Evolutionary conservation across 2,888 invertebrate genomes (phyloP), one percentile per base, ranked within the genome.

Genomic region (Sinohyriopsis cumingii): DNA sequence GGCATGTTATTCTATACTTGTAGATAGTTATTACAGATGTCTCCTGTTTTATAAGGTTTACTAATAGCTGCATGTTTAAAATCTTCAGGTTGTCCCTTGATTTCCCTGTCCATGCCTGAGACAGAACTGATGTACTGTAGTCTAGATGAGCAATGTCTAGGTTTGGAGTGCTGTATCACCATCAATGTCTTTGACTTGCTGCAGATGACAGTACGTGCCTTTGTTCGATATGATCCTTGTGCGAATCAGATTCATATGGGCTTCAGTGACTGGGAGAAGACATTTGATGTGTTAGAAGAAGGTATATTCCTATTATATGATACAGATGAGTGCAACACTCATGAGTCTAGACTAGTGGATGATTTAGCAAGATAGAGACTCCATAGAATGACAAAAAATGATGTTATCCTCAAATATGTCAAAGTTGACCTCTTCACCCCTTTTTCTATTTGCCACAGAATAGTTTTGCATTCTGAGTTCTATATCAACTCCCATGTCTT

Each of bases 111-210:
- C 3, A 64, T 85, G 67, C 83, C 84, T 12, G 69, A 77, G 24
- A 70, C 75, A 7, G 53, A 63, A n/a, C 12, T 57, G 12, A 55
- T 85, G 20, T 81, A 79, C 71, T 85, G 85, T 66, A 78, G 75
- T 5, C 72, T 84, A 64, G 82, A 84, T 60, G 69, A 77, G 28
- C 76, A 77, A 61, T 85, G 85, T 64, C 70, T 84, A 60, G 84
- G 82, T 12, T 64, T 85, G 19, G 82, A 85, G 60, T 85, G 85
- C 61, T 85, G 85, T 69, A 68, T 82, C 33, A 79, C 81, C 53
- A 67, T 84, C 4, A 83, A 84, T 64, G 71, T 81, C 20, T 71
- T 78, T n/a, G 68, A 72, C 54, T 75, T 85, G 65, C 80, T 83
- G 63, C 74, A 77, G 55, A 84, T 82, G 60, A 77, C 83, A 20